Percentiles rank a stretch among this genome's conserved stretches.
Evolutionary conservation across 2,797 vertebrate genomes (phyloP).

Genomic region (Smutsia temminckii): DNA sequence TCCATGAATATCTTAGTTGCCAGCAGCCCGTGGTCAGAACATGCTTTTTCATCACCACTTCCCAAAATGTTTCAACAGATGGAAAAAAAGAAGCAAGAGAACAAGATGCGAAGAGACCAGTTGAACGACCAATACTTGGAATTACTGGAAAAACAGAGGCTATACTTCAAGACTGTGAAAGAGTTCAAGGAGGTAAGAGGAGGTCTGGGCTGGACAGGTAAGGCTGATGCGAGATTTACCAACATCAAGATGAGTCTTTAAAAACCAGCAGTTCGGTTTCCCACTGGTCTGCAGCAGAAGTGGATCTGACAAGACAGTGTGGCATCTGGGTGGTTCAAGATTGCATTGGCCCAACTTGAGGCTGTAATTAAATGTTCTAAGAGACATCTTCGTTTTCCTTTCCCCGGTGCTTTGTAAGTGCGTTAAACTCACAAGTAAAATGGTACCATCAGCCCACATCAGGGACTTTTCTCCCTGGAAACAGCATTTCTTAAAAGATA

Average conservation of each 20-base stretch:
- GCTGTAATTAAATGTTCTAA: neutral
- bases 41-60: neutral
- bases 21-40: neutral
- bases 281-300: neutral
- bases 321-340: neutral
- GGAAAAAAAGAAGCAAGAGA: slow-evolving; percentile 99
- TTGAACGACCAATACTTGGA: slow-evolving; percentile 97
- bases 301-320: neutral
- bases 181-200: slow-evolving; percentile 97
- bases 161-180: slow-evolving; percentile 99
- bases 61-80: slow-evolving; percentile 86
- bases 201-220: rapidly evolving
- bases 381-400: neutral
- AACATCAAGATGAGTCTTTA: neutral
- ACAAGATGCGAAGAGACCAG: slow-evolving; percentile 98
- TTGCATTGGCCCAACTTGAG: neutral
- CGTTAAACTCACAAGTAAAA: neutral
- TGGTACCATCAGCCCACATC: neutral
- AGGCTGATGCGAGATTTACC: neutral
- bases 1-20: neutral
- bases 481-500: neutral
- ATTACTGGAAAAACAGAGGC: slow-evolving; percentile 95
- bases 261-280: neutral
- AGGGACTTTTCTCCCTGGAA: neutral
- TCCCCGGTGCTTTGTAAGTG: neutral